Conservation (phyloP, 2,797 vertebrate species). For the Clamator glandarius region DNA sequence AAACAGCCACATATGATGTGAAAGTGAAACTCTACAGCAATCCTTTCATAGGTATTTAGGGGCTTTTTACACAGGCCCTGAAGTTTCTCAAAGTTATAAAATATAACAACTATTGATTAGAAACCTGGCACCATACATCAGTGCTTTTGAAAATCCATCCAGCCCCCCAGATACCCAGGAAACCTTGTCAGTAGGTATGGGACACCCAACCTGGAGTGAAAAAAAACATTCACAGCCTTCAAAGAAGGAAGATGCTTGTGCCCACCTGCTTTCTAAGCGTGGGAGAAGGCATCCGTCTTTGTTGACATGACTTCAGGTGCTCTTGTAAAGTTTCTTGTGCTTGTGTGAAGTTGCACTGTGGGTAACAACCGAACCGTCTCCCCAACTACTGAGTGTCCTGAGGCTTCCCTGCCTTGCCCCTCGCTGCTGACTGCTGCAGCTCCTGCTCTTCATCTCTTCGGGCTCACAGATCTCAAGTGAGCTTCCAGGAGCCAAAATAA, state of each 20-base stretch:
- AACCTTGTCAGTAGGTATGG: background rate
- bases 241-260: background rate
- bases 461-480: fast-evolving
- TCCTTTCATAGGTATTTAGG: background rate
- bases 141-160: background rate
- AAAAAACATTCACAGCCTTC: background rate
- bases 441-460: fast-evolving
- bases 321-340: background rate
- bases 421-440: background rate
- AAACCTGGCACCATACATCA: background rate
- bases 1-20: background rate
- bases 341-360: background rate
- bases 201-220: background rate
- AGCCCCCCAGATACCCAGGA: background rate
- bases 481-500: fast-evolving
- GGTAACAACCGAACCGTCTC: fast-evolving
- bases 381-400: background rate
- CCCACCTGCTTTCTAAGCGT: fast-evolving
- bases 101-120: fast-evolving
- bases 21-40: background rate
- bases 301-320: fast-evolving
- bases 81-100: background rate
- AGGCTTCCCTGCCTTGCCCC: background rate
- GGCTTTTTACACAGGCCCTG: background rate
- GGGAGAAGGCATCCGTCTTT: background rate